A percentile compares a stretch with the other conserved stretches of the same genome.
Evolutionary conservation across 2,797 vertebrate genomes (phyloP).

Genomic region (Epinephelus awoara): DNA sequence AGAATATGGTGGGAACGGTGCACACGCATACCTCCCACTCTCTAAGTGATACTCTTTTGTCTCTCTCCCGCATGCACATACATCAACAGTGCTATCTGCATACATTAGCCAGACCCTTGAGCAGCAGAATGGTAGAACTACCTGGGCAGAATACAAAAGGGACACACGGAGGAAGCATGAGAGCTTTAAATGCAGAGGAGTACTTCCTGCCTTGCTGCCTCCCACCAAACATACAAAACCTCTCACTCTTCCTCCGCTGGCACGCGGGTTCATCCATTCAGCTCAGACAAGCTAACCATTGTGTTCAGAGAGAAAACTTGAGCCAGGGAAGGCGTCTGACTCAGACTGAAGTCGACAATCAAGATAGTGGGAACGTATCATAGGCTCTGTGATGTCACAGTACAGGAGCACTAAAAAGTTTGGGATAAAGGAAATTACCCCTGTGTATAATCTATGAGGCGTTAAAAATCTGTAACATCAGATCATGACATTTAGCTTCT

Average conservation of each 20-base stretch:
- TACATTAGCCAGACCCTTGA: constrained; percentile 39
- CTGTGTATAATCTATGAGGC: neutral
- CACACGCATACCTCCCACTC: constrained; percentile 25
- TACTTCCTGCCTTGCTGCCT: constrained; percentile 23
- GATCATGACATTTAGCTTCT: neutral
- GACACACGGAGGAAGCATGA: constrained; percentile 9
- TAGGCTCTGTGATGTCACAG: constrained; percentile 35
- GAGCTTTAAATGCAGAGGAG: constrained; percentile 57
- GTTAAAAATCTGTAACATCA: neutral
- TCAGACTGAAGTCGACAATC: constrained; percentile 32
- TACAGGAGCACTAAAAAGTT: neutral
- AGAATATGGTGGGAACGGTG: constrained; percentile 47
- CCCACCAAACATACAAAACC: constrained; percentile 39
- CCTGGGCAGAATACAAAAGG: constrained; percentile 63
- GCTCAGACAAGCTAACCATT: constrained; percentile 56
- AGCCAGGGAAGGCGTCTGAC: constrained; percentile 28
- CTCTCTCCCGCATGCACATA: constrained; percentile 22
- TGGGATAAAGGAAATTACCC: constrained; percentile 1
- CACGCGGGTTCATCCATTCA: constrained; percentile 43
- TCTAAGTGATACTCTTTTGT: constrained; percentile 36
- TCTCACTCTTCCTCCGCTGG: constrained; percentile 43
- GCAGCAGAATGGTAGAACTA: constrained; percentile 43
- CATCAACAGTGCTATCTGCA: constrained; percentile 33
- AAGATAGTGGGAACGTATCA: constrained; percentile 33
- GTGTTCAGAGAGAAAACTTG: constrained; percentile 49